phyloP scores from a whole-genome alignment of 2,113 vertebrate species.

The Oryzias curvinotus region DNA sequence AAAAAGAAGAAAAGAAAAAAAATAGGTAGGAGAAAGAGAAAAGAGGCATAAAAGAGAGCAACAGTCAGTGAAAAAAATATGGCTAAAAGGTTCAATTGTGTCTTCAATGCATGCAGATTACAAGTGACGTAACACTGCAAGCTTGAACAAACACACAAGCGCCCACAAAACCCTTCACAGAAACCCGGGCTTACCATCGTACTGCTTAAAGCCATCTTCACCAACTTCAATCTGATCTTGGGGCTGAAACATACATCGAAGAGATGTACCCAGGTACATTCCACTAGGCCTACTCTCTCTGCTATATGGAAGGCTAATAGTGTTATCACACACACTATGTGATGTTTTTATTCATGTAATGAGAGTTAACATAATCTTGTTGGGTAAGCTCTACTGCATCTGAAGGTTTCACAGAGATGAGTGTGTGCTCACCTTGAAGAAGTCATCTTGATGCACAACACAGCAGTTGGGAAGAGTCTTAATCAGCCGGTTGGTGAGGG shows the following conservation, averaged over 20 bases:
- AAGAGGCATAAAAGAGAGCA: constrained; percentile 5
- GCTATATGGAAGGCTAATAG: constrained; percentile 44
- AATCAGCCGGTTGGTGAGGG: constrained; percentile 82
- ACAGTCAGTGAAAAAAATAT: constrained; percentile 17
- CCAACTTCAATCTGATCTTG: constrained; percentile 94
- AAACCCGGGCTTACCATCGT: constrained; percentile 90
- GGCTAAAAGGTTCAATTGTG: not conserved
- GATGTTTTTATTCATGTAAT: no score
- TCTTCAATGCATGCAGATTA: constrained; percentile 53
- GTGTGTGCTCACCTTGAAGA: constrained; percentile 87
- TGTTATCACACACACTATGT: constrained; percentile 18
- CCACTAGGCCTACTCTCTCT: constrained; percentile 61
- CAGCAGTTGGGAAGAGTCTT: constrained; percentile 89
- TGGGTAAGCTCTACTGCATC: not conserved
- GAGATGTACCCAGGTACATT: constrained; percentile 78
- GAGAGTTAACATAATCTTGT: no score
- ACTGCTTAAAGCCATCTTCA: constrained; percentile 98
- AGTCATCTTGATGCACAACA: constrained; percentile 93
- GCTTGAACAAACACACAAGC: constrained; percentile 26
- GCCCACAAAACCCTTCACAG: constrained; percentile 44
- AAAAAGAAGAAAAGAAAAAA: not conserved
- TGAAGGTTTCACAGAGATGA: not conserved
- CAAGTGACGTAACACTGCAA: constrained; percentile 21
- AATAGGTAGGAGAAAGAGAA: not conserved
- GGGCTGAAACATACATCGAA: constrained; percentile 89